Base-by-base conservation (phyloP, 2,797 vertebrate genomes). In the Fistularia tabacaria region DNA sequence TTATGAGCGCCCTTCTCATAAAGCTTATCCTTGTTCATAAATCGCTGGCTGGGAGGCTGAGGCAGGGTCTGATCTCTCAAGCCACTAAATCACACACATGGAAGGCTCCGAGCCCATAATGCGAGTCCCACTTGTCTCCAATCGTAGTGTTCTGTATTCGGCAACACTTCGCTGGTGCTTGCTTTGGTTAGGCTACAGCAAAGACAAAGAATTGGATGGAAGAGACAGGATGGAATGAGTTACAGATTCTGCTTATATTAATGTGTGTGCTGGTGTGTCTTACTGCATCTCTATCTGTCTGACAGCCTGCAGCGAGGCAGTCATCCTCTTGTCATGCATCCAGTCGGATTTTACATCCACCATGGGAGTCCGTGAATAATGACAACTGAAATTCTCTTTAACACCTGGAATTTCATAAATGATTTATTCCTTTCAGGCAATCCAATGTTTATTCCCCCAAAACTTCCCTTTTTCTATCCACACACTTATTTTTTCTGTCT, bases 91-190 rank as follows among this genome's bases (percentile, higher is more conserved):
- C 62, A 55, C 70, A 70, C 73, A 66, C 69, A 80, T 69, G 77
- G 63, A 66, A 81, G 77, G 69, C 69, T 58, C 48, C 54, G 59
- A 77, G 74, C 55, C 50, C 63, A 44, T 71, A 73, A 79, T 84
- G 83, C 87, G 87, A 66, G 85, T 85, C 72, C 57, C 77, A 83
- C 73, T 81, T 83, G 64, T 82, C 73, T 86, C 59, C 53, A 74
- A 73, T 70, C 70, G 65, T 75, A 80, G 69, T 85, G 82, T 83
- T 87, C 89, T 87, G 83, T 81, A 76, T 88, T 87, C 71, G n/a
- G 75, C 72, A 83, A 87, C 87, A 86, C 83, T 83, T 86, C 79
- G 79, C 81, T 78, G 83, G 73, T 71, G 61, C 68, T 78, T 36
- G 49, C 58, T 56, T 72, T 64, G 63, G 74, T 62, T 64, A 66